These are phyloP conservation scores for Vanacampus margaritifer DNA, from an alignment of 2,113 vertebrate species.

Conservation along the genomic window DNA sequence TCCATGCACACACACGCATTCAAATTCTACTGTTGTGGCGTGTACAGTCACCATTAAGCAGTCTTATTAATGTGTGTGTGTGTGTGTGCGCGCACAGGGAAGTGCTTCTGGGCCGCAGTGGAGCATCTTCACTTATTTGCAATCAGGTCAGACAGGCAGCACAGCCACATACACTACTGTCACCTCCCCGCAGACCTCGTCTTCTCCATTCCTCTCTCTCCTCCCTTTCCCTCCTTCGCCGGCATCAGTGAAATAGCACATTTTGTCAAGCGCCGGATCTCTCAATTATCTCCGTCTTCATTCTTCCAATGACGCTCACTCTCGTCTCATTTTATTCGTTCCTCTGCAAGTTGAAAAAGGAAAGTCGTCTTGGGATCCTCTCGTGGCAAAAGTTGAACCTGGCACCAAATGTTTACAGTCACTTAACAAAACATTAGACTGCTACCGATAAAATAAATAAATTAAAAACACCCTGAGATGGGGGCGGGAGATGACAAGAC, in stretches of 20 bases:
- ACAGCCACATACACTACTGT: constrained; percentile 73
- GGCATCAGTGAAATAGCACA: constrained; percentile 64
- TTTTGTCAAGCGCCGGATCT: constrained; percentile 72
- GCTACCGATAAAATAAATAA: too few species aligned
- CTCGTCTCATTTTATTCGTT: not conserved
- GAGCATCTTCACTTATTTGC: constrained; percentile 74
- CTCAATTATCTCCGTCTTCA: constrained; percentile 71
- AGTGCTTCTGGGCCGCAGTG: constrained; percentile 68
- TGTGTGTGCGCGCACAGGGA: constrained; percentile 58
- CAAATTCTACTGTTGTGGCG: constrained; percentile 44
- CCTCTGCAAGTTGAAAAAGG: constrained; percentile 33
- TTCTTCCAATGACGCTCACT: constrained; percentile 29
- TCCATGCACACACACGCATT: not conserved
- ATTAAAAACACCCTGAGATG: too few species aligned
- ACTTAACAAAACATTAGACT: too few species aligned
- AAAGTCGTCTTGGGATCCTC: constrained; percentile 11
- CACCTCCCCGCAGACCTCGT: constrained; percentile 67
- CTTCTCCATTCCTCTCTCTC: constrained; percentile 18
- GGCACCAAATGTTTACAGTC: constrained; percentile 24
- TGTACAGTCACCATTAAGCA: constrained; percentile 60
- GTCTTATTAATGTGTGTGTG: constrained; percentile 62
- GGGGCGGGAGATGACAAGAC: too few species aligned
- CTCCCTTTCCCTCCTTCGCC: constrained; percentile 32
- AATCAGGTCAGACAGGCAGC: constrained; percentile 76
- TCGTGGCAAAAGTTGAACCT: constrained; percentile 16